Conservation (phyloP, 2,888 invertebrate genomes). For the Cyclophora punctaria region DNA sequence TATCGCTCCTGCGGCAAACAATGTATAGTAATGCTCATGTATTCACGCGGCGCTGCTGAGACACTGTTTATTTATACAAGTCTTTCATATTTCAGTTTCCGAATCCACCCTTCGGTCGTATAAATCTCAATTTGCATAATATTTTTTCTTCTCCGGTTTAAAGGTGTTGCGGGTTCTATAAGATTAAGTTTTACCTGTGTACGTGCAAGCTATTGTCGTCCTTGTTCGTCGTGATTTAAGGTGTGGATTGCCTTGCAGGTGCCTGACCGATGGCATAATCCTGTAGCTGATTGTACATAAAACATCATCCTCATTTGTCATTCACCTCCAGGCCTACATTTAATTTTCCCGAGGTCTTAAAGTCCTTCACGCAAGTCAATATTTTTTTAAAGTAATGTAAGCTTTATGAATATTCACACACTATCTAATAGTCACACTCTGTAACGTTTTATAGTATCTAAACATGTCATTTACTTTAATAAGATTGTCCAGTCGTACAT, state of each 20-base stretch:
- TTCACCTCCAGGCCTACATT: conserved; percentile 38
- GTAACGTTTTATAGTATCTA: conserved; percentile 16
- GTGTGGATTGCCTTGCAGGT: conserved; percentile 7
- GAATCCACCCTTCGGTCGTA: conserved; percentile 30
- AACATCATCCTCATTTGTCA: conserved; percentile 39
- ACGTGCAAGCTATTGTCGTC: conserved; percentile 8
- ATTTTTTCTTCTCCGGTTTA: conserved; percentile 36
- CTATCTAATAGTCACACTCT: conserved; percentile 1
- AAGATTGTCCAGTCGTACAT: background rate
- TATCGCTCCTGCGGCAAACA: too few relatives aligned
- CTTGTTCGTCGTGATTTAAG: conserved; percentile 7
- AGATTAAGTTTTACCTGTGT: conserved; percentile 14
- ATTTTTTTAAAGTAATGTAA: background rate
- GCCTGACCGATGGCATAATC: conserved; percentile 18
- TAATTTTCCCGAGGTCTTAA: conserved; percentile 33
- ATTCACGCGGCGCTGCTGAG: conserved; percentile 9
- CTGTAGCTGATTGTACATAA: conserved; percentile 23
- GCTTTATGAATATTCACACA: conserved; percentile 16
- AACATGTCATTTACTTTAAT: conserved; percentile 11
- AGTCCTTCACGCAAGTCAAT: conserved; percentile 17
- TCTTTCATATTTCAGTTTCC: conserved; percentile 33
- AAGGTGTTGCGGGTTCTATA: conserved; percentile 29
- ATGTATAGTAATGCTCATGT: too few relatives aligned
- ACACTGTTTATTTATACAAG: conserved; percentile 27
- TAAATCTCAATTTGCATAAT: conserved; percentile 50